Conservation (phyloP, 2,797 vertebrate species). For the Galaxias olidus region DNA sequence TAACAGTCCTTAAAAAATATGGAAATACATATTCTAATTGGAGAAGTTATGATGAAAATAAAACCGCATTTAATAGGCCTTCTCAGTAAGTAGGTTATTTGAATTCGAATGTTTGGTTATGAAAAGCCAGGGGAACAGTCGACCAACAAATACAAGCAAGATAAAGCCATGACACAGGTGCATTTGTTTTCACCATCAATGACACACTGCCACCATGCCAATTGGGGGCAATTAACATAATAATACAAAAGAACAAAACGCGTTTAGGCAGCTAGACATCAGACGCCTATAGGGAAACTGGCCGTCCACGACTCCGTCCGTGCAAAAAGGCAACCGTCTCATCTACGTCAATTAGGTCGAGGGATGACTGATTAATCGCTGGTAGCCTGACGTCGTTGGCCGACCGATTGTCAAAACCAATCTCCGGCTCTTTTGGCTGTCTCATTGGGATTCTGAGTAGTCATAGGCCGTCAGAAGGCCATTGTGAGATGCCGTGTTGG, state of each 20-base stretch:
- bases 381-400: conserved; percentile 46
- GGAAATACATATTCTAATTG: too few species aligned
- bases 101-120: too few species aligned
- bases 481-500: conserved; percentile 65
- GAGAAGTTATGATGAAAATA: too few species aligned
- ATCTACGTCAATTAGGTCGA: conserved; percentile 62
- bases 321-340: conserved; percentile 50
- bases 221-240: conserved; percentile 50
- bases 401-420: conserved; percentile 68
- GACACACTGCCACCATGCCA: conserved; percentile 35
- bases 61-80: too few species aligned
- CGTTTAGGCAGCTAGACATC: conserved; percentile 39
- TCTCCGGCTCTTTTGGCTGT: conserved; percentile 50
- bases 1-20: too few species aligned
- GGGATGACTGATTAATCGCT: conserved; percentile 46
- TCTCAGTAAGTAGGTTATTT: too few species aligned
- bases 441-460: conserved; percentile 55
- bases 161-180: too few species aligned
- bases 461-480: conserved; percentile 68
- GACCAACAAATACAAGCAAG: neutral
- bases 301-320: conserved; percentile 25
- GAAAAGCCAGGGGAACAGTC: too few species aligned
- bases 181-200: neutral
- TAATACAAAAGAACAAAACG: conserved; percentile 44
- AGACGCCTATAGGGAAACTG: conserved; percentile 40